Evolutionary conservation across 2,888 invertebrate species (phyloP), one percentile per base, ranked within the genome.

Genomic region (Oeneis ivallda): DNA sequence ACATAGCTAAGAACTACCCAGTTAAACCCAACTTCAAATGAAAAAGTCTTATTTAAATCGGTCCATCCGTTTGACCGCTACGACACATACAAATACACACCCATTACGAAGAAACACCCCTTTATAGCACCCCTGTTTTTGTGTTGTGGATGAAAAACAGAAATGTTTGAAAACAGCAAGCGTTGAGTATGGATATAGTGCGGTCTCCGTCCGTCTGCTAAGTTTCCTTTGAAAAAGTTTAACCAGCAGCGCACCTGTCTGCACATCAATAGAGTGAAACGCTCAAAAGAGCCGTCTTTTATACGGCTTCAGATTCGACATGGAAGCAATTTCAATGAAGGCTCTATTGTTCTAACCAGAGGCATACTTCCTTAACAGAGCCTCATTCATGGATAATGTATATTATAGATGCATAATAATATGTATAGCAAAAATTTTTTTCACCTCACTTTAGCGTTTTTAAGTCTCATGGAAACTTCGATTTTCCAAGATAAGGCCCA

Each of bases 211-310:
- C 66, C 59, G 89, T 89, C 89, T 89, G 85, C 74, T 67, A 89
- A 89, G 87, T 89, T 89, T 76, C 75, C 79, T 82, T 87, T 86
- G 86, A 83, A 81, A 84, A 84, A 89, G 86, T 79, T 88, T 84
- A 70, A 69, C 69, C 71, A 74, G 78, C 79, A 76, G 78, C 80
- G 78, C 83, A 84, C 83, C 84, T 84, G 83, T 79, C 79, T 80
- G 76, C 66, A 75, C 81, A 71, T 84, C 83, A 84, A 84, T 83
- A 78, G 77, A 71, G 67, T 67, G 65, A 52, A 56, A 70, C 75
- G 72, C 72, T 78, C 75, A 78, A 81, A 80, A 80, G 78, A 79
- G 78, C 78, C 72, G 69, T 79, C 75, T 82, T 77, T 74, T 57
- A 64, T 64, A 62, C 62, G 65, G 71, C 73, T 68, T 67, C 59